Conservation (phyloP, 2,113 vertebrate species). For the Oncorhynchus clarkii region DNA sequence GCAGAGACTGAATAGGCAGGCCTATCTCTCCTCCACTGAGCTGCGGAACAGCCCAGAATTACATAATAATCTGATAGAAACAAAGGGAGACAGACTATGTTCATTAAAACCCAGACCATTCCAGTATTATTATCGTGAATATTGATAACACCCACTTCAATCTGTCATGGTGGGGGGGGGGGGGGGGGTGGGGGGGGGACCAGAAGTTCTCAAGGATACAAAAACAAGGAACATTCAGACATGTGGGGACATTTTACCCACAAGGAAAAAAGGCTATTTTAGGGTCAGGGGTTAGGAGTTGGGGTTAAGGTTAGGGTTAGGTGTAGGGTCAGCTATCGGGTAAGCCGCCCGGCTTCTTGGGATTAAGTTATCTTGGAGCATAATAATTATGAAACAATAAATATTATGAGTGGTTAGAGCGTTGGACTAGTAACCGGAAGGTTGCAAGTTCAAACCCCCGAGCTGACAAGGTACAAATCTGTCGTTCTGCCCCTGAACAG, state of each 20-base stretch:
- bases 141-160: conserved; percentile 43
- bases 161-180: conserved; percentile 38
- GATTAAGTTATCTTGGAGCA: no score
- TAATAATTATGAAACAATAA: no score
- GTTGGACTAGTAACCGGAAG: no score
- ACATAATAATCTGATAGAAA: conserved; percentile 60
- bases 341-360: no score
- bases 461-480: no score
- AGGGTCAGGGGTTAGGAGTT: neutral
- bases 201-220: neutral
- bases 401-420: no score
- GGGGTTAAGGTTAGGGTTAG: no score
- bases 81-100: conserved; percentile 50
- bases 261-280: conserved; percentile 11
- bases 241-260: conserved; percentile 47
- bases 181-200: no score
- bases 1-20: no score
- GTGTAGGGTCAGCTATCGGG: no score
- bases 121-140: conserved; percentile 40
- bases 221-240: conserved; percentile 31
- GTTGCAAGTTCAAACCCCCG: no score
- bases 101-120: conserved; percentile 52
- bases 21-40: conserved; percentile 11
- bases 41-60: conserved; percentile 26
- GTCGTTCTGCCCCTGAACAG: no score